These are phyloP conservation scores for Rhizoglyphus robini DNA, from an alignment of 1,140 invertebrate species.

Conservation along the genomic window DNA sequence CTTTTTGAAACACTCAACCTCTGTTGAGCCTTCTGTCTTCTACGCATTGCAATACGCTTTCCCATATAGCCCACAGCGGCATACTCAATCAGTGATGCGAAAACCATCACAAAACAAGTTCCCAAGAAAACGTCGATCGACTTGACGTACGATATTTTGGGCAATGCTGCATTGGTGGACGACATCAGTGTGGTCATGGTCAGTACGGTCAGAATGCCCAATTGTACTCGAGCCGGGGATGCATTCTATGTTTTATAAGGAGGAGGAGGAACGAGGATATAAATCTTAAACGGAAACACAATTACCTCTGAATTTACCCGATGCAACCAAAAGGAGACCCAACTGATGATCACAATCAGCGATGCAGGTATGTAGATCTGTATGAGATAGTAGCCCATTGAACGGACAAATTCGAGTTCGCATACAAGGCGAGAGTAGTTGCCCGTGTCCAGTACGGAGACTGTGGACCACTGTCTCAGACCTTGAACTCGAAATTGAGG, in stretches of 20 bases:
- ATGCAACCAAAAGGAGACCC: conserved; percentile 41
- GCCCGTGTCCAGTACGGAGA: conserved; percentile 30
- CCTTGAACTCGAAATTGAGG: conserved; percentile 67
- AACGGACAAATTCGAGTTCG: conserved; percentile 36
- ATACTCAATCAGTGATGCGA: conserved; percentile 83
- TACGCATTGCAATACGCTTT: conserved; percentile 84
- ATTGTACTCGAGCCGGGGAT: conserved; percentile 36
- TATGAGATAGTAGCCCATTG: conserved; percentile 41
- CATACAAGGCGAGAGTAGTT: conserved; percentile 39
- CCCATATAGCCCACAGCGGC: conserved; percentile 89
- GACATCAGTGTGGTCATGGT: conserved; percentile 99
- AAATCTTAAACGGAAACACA: too few species aligned
- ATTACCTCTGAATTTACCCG: conserved; percentile 21
- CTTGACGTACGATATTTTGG: conserved; percentile 96
- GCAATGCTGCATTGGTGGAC: conserved; percentile 89
- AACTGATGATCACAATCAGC: conserved; percentile 41
- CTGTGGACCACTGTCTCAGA: conserved; percentile 41
- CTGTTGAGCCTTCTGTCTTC: conserved; percentile 40
- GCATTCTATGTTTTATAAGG: conserved; percentile 26
- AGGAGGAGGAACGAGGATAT: neutral
- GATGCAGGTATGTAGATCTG: conserved; percentile 42
- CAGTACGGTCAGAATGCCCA: conserved; percentile 40
- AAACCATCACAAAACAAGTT: conserved; percentile 97
- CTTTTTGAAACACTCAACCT: neutral
- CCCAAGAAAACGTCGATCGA: conserved; percentile 96